Percentiles rank a stretch among this genome's conserved stretches.
These are phyloP conservation scores for Mythimna vitellina DNA, from an alignment of 2,888 invertebrate species.

Conservation along the genomic window DNA sequence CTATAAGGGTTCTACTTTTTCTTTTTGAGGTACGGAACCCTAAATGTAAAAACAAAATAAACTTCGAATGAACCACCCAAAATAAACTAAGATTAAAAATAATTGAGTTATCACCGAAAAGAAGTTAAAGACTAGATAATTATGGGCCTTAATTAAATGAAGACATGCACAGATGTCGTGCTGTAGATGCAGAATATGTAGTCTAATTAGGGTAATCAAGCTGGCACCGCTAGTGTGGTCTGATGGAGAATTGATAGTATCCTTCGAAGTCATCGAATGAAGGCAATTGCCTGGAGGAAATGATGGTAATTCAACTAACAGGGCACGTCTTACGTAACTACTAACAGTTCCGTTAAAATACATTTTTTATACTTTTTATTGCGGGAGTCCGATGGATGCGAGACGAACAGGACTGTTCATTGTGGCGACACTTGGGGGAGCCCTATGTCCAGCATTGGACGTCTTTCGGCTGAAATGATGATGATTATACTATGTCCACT, in stretches of 20 bases:
- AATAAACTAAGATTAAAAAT: constrained; percentile 19
- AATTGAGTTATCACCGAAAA: constrained; percentile 19
- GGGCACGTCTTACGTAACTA: neutral
- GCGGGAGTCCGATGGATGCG: too few species aligned
- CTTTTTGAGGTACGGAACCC: neutral
- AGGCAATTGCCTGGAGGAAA: constrained; percentile 27
- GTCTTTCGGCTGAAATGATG: too few species aligned
- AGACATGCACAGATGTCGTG: constrained; percentile 49
- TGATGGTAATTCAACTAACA: constrained; percentile 24
- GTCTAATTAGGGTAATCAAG: constrained; percentile 53
- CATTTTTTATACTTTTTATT: too few species aligned
- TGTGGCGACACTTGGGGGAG: too few species aligned
- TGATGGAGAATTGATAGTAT: constrained; percentile 32
- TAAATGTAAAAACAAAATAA: constrained; percentile 22
- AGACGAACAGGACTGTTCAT: too few species aligned
- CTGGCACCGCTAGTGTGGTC: constrained; percentile 43
- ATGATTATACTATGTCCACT: neutral
- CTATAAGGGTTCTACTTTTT: too few species aligned
- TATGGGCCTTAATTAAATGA: constrained; percentile 43
- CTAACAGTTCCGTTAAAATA: neutral
- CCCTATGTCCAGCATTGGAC: too few species aligned
- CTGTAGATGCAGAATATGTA: constrained; percentile 32
- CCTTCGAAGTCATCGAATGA: constrained; percentile 23
- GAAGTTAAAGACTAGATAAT: constrained; percentile 29
- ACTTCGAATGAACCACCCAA: constrained; percentile 16